These are phyloP conservation scores for Pithys albifrons DNA, from an alignment of 2,113 vertebrate genomes.

Conservation along the genomic window DNA sequence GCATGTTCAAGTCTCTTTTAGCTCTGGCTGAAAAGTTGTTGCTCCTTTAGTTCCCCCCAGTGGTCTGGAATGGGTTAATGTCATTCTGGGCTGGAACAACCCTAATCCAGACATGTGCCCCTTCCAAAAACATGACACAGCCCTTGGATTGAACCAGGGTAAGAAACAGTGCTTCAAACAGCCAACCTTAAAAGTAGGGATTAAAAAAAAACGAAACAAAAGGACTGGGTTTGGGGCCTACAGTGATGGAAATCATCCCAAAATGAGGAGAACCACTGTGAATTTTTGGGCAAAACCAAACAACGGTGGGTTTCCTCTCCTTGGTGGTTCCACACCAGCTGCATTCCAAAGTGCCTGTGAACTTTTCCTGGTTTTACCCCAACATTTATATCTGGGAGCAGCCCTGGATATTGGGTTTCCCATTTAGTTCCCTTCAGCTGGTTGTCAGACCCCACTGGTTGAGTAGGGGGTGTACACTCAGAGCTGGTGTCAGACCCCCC, in stretches of 20 bases:
- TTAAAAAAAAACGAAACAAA: not conserved
- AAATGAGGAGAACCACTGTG: not conserved
- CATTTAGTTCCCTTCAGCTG: not conserved
- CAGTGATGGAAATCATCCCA: not conserved
- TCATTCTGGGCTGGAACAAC: not conserved
- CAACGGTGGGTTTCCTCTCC: not conserved
- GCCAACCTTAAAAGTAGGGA: not conserved
- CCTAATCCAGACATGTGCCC: not conserved
- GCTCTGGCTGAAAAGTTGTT: not conserved
- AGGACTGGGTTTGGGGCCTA: not conserved
- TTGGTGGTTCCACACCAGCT: not conserved
- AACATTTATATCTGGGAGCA: not conserved
- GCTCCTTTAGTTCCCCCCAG: too few species aligned
- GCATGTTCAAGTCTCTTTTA: too few species aligned
- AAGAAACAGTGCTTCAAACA: not conserved
- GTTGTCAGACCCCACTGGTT: too few species aligned
- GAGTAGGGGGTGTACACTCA: too few species aligned
- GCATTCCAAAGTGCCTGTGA: not conserved
- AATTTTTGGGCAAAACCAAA: not conserved
- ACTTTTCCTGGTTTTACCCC: accelerated
- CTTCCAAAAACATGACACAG: not conserved
- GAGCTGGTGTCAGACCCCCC: too few species aligned
- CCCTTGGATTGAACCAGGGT: not conserved
- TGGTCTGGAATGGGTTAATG: accelerated
- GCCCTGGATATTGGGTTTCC: accelerated